Conservation (phyloP, 2,888 invertebrate genomes). For the Podotricha telesiphe region DNA sequence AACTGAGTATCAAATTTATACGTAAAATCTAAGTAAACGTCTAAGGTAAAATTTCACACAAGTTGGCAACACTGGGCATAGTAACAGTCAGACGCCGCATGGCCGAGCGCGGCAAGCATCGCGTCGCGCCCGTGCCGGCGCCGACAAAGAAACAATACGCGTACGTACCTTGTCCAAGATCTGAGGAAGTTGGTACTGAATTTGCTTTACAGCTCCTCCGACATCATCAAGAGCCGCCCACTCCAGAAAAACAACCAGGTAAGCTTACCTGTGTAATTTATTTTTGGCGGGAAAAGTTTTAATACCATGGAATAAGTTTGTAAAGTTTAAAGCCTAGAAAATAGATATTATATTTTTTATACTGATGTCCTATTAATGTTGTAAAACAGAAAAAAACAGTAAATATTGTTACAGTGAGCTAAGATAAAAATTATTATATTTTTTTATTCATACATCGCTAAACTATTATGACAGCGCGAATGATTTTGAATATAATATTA, state of each 20-base stretch:
- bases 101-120: conserved; percentile 79
- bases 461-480: conserved; percentile 32
- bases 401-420: not conserved
- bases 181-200: conserved; percentile 80
- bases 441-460: not conserved
- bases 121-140: conserved; percentile 80
- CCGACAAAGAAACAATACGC: conserved; percentile 78
- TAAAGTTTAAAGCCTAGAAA: not conserved
- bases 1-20: not conserved
- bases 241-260: conserved; percentile 65
- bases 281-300: conserved; percentile 48
- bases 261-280: conserved; percentile 29
- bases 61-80: conserved; percentile 52
- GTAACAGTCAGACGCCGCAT: conserved; percentile 74
- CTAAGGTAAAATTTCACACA: conserved; percentile 46
- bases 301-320: not conserved
- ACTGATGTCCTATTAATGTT: not conserved
- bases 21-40: not conserved
- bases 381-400: not conserved
- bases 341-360: not conserved
- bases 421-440: conserved; percentile 3
- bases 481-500: conserved; percentile 26
- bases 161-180: conserved; percentile 78
- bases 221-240: conserved; percentile 51
- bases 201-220: conserved; percentile 68